Evolutionary conservation across 2,888 invertebrate genomes (phyloP), one percentile per base, ranked within the genome.

Genomic region (Terebella lapidaria): DNA sequence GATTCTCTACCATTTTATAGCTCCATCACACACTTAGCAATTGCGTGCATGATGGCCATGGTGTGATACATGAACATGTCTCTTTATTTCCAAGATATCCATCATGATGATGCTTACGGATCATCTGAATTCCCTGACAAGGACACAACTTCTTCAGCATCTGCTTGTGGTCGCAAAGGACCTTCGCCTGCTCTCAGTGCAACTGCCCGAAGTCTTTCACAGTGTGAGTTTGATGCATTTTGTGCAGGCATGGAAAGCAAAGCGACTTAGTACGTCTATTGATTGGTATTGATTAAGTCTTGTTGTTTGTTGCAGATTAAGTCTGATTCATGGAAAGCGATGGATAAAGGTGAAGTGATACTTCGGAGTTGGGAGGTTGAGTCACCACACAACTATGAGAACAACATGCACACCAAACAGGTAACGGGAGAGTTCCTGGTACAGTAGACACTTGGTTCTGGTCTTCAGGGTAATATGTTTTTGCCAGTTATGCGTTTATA

Each of bases 291-390:
- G n/a, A n/a, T n/a, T n/a, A n/a, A n/a, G n/a, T n/a, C n/a, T 35
- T 18, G 35, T 10, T 35, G 35, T 35, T 18, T 10, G 15, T 49
- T 51, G 1, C 62, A 77, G 77, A n/a, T n/a, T n/a, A n/a, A n/a
- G n/a, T n/a, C n/a, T 67, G 67, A 68, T 2, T 70, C 72, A 63
- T 69, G 68, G 69, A 27, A 55, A n/a, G 29, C 62, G 25, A 59
- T 63, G 54, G 61, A 76, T 26, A 67, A 70, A 15, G 72, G 73
- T 27, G 76, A 76, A 56, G 77, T 75, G 28, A 70, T 76, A 4
- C 66, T 79, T 35, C 63, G 74, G 45, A 74, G 72, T 0, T 79
- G 79, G 79, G 74, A 75, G 24, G 71, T 77, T 27, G 79, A 78
- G 60, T 78, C 78, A 3, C 64, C 72, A 1, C 78, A 77, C 64